Evolutionary conservation across 2,888 invertebrate species (phyloP).

Genomic region (Ectobius pallidus): DNA sequence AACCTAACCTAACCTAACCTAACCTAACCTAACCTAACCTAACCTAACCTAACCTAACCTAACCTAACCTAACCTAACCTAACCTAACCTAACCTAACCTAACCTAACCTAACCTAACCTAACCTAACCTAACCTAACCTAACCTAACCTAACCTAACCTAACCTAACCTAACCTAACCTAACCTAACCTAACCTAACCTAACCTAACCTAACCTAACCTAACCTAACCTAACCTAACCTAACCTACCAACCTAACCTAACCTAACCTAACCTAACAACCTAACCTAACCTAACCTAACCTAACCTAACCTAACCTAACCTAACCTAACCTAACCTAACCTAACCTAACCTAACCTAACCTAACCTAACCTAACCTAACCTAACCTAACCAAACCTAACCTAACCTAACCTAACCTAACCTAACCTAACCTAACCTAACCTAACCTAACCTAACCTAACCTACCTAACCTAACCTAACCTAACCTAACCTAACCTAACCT

Average conservation of each 20-base stretch:
- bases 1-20: constrained; percentile 32
- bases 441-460: constrained; percentile 45
- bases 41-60: constrained; percentile 33
- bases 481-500: constrained; percentile 47
- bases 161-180: constrained; percentile 49
- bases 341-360: constrained; percentile 47
- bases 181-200: constrained; percentile 50
- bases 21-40: constrained; percentile 31
- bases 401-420: constrained; percentile 46
- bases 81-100: constrained; percentile 47
- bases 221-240: constrained; percentile 48
- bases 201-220: constrained; percentile 49
- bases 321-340: constrained; percentile 48
- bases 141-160: constrained; percentile 48
- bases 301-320: constrained; percentile 46
- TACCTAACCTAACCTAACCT: constrained; percentile 40
- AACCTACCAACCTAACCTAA: constrained; percentile 49
- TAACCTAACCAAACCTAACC: constrained; percentile 42
- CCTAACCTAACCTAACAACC: constrained; percentile 49
- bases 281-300: constrained; percentile 48
- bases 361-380: constrained; percentile 42
- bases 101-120: constrained; percentile 46
- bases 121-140: constrained; percentile 46
- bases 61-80: constrained; percentile 46
- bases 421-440: constrained; percentile 40